phyloP scores from a whole-genome alignment of 1,140 invertebrate species.

The Hirudo medicinalis region DNA sequence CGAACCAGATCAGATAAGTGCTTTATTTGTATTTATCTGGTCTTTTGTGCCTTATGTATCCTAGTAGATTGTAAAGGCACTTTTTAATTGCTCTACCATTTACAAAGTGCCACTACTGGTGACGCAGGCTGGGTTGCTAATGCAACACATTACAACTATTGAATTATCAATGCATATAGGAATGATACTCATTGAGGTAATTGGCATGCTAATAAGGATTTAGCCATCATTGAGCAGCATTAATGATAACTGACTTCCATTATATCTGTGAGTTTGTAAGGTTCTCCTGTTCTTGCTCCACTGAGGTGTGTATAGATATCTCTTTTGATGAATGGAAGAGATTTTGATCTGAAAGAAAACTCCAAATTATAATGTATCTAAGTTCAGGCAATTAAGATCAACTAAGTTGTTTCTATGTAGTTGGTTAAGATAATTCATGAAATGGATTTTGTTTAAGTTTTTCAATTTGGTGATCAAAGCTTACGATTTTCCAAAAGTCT shows the following conservation, averaged over 20 bases:
- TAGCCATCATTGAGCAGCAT: too few relatives aligned
- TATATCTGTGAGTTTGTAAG: background rate
- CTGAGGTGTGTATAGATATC: background rate
- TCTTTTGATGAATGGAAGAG: constrained; percentile 1
- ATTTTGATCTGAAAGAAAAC: background rate
- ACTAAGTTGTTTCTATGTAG: background rate
- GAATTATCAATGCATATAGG: too few relatives aligned
- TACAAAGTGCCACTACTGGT: too few relatives aligned
- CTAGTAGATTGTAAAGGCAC: too few relatives aligned
- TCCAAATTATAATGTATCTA: background rate
- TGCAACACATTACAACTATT: too few relatives aligned
- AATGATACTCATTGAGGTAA: too few relatives aligned
- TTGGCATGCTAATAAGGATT: too few relatives aligned
- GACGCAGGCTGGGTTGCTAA: too few relatives aligned
- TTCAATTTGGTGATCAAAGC: background rate
- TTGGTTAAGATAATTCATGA: background rate
- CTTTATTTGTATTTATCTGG: too few relatives aligned
- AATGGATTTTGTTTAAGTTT: background rate
- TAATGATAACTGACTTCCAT: background rate
- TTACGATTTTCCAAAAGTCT: constrained; percentile 3
- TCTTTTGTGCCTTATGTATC: too few relatives aligned
- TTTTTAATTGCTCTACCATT: background rate
- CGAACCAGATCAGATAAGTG: too few relatives aligned
- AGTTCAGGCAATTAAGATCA: background rate
- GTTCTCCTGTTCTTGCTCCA: background rate